Percentiles rank a stretch among this genome's conserved stretches.
These are phyloP conservation scores for Sparus aurata DNA, from an alignment of 2,797 vertebrate species.

Conservation along the genomic window DNA sequence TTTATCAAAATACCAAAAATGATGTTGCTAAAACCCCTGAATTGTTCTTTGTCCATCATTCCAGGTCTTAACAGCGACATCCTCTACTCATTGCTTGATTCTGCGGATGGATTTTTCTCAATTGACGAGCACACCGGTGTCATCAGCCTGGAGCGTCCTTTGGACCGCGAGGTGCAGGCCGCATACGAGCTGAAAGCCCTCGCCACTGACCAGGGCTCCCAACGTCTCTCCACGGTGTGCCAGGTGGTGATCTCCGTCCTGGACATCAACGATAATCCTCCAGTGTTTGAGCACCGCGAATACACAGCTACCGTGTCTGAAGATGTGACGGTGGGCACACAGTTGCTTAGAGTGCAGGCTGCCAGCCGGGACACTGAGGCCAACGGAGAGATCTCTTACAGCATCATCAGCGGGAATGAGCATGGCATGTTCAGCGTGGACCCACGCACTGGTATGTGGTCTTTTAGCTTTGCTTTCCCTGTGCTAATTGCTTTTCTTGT, in stretches of 20 bases:
- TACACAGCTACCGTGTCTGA: constrained; percentile 91
- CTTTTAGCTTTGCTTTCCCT: neutral
- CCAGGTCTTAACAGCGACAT: constrained; percentile 92
- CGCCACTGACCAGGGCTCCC: constrained; percentile 92
- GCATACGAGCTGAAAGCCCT: constrained; percentile 89
- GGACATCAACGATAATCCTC: constrained; percentile 98
- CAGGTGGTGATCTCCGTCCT: constrained; percentile 91
- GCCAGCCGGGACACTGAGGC: constrained; percentile 93
- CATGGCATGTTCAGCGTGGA: constrained; percentile 95
- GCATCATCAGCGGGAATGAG: constrained; percentile 95
- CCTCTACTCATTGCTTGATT: constrained; percentile 89
- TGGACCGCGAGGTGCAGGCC: constrained; percentile 92
- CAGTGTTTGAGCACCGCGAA: constrained; percentile 95
- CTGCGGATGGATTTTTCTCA: constrained; percentile 93
- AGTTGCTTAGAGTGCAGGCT: constrained; percentile 93
- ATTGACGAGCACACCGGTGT: constrained; percentile 93
- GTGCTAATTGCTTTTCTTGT: neutral
- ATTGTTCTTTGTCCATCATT: constrained; percentile 1
- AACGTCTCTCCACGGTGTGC: constrained; percentile 87
- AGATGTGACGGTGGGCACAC: constrained; percentile 88
- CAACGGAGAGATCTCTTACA: constrained; percentile 92
- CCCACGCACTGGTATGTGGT: constrained; percentile 88
- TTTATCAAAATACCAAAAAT: neutral
- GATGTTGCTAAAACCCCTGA: neutral
- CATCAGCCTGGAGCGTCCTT: constrained; percentile 88